Conservation (phyloP, 2,888 invertebrate species). For the Patella ulyssiponensis region DNA sequence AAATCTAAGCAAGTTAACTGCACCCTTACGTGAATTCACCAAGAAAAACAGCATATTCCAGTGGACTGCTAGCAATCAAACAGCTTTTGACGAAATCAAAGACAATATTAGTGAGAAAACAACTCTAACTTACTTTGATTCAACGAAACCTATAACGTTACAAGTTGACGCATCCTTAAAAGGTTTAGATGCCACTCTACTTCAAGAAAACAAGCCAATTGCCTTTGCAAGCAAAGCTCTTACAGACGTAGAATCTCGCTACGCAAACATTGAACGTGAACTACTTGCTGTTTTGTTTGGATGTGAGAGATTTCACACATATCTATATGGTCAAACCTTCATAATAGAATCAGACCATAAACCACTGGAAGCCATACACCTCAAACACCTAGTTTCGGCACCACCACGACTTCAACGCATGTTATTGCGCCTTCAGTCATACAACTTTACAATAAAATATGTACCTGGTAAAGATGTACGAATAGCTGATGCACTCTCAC, state of each 20-base stretch:
- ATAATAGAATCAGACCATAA: constrained; percentile 38
- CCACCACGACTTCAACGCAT: constrained; percentile 35
- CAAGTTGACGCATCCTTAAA: neutral
- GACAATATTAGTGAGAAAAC: neutral
- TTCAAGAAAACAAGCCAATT: neutral
- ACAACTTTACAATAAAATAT: constrained; percentile 31
- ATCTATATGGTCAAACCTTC: constrained; percentile 26
- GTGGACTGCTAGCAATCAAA: neutral
- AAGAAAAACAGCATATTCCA: neutral
- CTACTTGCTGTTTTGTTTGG: neutral
- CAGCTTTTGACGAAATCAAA: constrained; percentile 4
- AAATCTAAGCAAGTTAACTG: neutral
- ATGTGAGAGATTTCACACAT: constrained; percentile 31
- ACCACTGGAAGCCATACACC: constrained; percentile 20
- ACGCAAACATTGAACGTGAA: neutral
- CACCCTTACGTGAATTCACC: neutral
- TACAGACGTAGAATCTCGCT: neutral
- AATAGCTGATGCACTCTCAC: constrained; percentile 36
- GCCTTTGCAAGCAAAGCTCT: constrained; percentile 1
- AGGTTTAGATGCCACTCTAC: neutral
- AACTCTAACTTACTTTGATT: too few species aligned
- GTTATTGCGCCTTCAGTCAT: constrained; percentile 35
- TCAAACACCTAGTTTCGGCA: constrained; percentile 28
- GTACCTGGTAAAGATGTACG: constrained; percentile 36
- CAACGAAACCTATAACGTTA: too few species aligned